Conservation (phyloP, 2,797 vertebrate genomes). For the Cyprinella venusta region DNA sequence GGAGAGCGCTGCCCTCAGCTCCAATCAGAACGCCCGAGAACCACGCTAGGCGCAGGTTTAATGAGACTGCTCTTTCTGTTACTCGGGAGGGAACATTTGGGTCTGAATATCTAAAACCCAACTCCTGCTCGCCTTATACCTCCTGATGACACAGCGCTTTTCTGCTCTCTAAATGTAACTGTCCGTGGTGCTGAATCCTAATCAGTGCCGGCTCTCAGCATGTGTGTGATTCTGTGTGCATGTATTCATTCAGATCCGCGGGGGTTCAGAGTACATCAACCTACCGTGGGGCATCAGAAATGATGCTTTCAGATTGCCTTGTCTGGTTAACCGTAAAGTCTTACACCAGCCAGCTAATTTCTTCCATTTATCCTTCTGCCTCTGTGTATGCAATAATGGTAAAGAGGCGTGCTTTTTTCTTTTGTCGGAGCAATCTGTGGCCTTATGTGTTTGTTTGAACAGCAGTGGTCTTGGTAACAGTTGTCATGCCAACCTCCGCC, state of each 20-base stretch:
- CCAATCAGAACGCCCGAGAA: constrained; percentile 19
- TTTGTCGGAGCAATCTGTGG: constrained; percentile 61
- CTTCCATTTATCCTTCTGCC: constrained; percentile 55
- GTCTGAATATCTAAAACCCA: constrained; percentile 41
- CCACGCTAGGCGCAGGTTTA: constrained; percentile 27
- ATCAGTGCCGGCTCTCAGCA: constrained; percentile 47
- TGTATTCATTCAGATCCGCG: neutral
- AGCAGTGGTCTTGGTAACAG: constrained; percentile 74
- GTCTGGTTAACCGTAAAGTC: constrained; percentile 46
- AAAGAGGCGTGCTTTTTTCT: constrained; percentile 55
- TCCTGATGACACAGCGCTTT: constrained; percentile 56
- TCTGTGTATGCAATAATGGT: constrained; percentile 51
- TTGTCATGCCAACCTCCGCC: constrained; percentile 73
- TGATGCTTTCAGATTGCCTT: neutral
- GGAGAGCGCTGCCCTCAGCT: constrained; percentile 40
- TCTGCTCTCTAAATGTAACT: constrained; percentile 35
- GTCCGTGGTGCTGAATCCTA: constrained; percentile 58
- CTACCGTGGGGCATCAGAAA: constrained; percentile 1
- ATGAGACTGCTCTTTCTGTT: constrained; percentile 46
- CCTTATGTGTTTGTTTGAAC: constrained; percentile 75
- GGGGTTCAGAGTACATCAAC: constrained; percentile 29
- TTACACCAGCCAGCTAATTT: constrained; percentile 53
- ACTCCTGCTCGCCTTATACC: constrained; percentile 35
- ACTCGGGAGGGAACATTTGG: constrained; percentile 28
- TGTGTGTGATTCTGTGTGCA: constrained; percentile 27